Evolutionary conservation across 2,888 invertebrate genomes (phyloP).

Genomic region (Pseudococcus viburni): DNA sequence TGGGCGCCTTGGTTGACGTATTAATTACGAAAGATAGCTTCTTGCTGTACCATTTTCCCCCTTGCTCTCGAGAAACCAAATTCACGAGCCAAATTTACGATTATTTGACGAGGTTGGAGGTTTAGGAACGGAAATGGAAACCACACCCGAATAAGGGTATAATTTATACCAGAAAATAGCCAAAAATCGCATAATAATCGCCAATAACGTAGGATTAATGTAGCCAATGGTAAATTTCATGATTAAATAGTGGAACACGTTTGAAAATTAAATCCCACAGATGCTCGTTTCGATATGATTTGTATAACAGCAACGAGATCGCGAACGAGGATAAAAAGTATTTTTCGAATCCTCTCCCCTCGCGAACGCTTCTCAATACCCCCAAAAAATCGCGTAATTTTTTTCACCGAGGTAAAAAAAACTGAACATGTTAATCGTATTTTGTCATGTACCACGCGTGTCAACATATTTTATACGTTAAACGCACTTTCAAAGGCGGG

Average conservation of each 20-base stretch:
- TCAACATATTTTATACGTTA: conserved; percentile 49
- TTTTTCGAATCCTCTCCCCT: background rate
- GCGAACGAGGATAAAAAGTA: conserved; percentile 14
- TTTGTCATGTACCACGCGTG: conserved; percentile 54
- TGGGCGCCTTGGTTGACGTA: conserved; percentile 19
- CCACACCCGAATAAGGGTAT: conserved; percentile 3
- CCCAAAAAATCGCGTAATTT: background rate
- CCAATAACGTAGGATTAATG: conserved; percentile 43
- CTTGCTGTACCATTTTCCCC: no score
- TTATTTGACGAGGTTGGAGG: background rate
- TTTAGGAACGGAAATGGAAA: background rate
- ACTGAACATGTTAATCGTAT: conserved; percentile 51
- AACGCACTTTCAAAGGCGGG: conserved; percentile 34
- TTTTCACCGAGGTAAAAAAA: background rate
- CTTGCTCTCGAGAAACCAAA: no score
- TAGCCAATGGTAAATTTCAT: background rate
- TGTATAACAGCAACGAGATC: background rate
- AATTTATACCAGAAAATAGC: conserved; percentile 16
- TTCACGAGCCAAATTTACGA: background rate
- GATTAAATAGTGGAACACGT: conserved; percentile 17
- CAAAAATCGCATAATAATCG: conserved; percentile 50
- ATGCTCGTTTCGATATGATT: background rate
- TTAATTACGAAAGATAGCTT: background rate
- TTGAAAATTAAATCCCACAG: conserved; percentile 46
- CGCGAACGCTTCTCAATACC: background rate